Conservation (phyloP, 2,888 invertebrate species). For the Anoncus sp. region DNA sequence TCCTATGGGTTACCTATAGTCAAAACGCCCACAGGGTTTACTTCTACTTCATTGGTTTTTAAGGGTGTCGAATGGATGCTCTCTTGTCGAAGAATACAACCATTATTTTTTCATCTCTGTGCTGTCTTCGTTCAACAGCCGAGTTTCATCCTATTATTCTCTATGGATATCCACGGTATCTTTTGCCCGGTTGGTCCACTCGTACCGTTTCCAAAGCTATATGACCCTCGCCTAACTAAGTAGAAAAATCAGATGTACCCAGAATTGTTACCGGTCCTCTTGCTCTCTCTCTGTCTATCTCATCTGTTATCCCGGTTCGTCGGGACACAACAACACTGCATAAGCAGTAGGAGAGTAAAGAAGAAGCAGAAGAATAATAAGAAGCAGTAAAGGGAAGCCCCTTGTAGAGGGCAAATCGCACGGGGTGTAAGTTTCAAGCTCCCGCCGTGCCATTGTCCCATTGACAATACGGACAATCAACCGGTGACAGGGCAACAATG, state of each 20-base stretch:
- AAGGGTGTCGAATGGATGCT: slow-evolving; percentile 3
- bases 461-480: slow-evolving; percentile 77
- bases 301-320: slow-evolving; percentile 35
- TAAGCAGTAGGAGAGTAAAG: slow-evolving; percentile 16
- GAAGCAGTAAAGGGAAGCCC: slow-evolving; percentile 41
- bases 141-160: neutral
- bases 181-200: slow-evolving; percentile 6
- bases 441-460: slow-evolving; percentile 74
- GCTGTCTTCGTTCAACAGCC: slow-evolving; percentile 12
- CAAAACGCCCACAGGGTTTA: slow-evolving; percentile 38
- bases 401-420: slow-evolving; percentile 49
- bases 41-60: neutral
- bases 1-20: neutral
- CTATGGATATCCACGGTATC: slow-evolving; percentile 13
- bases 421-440: slow-evolving; percentile 77
- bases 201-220: neutral
- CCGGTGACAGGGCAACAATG: slow-evolving; percentile 77
- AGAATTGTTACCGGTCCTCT: slow-evolving; percentile 12
- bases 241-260: slow-evolving; percentile 37
- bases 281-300: neutral
- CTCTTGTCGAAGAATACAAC: slow-evolving; percentile 7
- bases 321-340: slow-evolving; percentile 39
- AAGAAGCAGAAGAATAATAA: slow-evolving; percentile 47
- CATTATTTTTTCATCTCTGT: neutral
- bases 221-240: slow-evolving; percentile 33